phyloP scores from a whole-genome alignment of 64 coral and sea anemone species.

The Montipora foliosa region DNA sequence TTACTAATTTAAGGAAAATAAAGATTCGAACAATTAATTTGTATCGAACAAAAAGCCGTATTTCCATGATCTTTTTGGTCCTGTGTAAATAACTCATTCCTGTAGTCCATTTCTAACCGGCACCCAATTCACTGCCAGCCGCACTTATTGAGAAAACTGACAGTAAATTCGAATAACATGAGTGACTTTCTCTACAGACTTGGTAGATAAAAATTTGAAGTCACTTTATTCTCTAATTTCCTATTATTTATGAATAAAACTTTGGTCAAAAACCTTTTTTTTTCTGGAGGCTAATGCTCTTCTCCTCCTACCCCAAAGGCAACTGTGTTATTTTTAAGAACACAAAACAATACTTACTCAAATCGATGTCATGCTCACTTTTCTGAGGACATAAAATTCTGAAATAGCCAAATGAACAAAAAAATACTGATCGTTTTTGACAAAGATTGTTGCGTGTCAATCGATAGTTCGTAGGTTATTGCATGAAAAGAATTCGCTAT shows the following conservation, averaged over 20 bases:
- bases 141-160: too few species aligned
- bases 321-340: too few species aligned
- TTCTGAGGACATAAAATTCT: not conserved
- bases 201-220: too few species aligned
- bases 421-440: not conserved
- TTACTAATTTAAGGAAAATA: not conserved
- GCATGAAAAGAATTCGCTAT: slow-evolving; percentile 32
- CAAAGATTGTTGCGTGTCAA: slow-evolving; percentile 29
- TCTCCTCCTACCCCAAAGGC: not conserved
- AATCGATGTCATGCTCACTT: not conserved
- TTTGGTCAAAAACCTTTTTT: not conserved
- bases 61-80: too few species aligned
- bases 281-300: not conserved
- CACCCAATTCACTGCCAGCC: too few species aligned
- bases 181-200: too few species aligned
- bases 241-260: not conserved
- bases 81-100: too few species aligned
- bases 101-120: too few species aligned
- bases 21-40: not conserved
- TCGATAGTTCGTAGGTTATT: not conserved
- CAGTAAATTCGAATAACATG: too few species aligned
- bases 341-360: not conserved
- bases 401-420: not conserved
- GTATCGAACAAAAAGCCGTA: not conserved
- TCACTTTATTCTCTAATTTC: not conserved